Conservation (phyloP, 2,888 invertebrate genomes). For the Limenitis camilla region DNA sequence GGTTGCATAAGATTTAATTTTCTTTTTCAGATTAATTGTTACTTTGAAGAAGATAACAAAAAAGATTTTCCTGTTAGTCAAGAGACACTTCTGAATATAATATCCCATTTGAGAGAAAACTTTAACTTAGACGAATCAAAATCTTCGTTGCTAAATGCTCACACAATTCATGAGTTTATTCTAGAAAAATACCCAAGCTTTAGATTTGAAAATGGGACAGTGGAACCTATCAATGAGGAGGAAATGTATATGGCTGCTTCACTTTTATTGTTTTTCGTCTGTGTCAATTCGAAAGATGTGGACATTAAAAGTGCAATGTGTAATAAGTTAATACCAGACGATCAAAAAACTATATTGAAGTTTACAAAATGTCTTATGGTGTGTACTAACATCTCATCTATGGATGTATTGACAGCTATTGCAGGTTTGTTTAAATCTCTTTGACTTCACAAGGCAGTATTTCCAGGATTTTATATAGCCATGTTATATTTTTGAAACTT, state of each 20-base stretch:
- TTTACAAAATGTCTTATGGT: conserved; percentile 71
- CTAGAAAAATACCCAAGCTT: conserved; percentile 69
- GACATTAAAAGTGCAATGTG: conserved; percentile 74
- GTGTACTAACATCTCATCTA: conserved; percentile 51
- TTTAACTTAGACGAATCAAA: conserved; percentile 58
- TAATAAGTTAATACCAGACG: conserved; percentile 58
- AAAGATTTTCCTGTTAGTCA: conserved; percentile 37
- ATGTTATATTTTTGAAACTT: too few species aligned
- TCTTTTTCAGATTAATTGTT: conserved; percentile 61
- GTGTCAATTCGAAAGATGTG: conserved; percentile 70
- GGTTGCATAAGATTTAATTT: background rate
- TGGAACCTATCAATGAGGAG: conserved; percentile 40
- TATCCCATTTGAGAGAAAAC: conserved; percentile 56
- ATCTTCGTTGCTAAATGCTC: conserved; percentile 54
- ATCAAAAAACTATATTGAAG: conserved; percentile 70
- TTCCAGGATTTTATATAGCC: too few species aligned
- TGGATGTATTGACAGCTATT: conserved; percentile 57
- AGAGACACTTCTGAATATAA: conserved; percentile 49
- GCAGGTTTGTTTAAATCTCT: conserved; percentile 38
- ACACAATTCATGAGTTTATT: conserved; percentile 55
- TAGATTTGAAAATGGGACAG: conserved; percentile 51
- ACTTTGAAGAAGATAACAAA: conserved; percentile 42
- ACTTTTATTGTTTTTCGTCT: conserved; percentile 67
- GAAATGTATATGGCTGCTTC: conserved; percentile 64
- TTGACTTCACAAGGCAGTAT: background rate